Conservation (phyloP, 2,888 invertebrate genomes). For the Polyommatus icarus region DNA sequence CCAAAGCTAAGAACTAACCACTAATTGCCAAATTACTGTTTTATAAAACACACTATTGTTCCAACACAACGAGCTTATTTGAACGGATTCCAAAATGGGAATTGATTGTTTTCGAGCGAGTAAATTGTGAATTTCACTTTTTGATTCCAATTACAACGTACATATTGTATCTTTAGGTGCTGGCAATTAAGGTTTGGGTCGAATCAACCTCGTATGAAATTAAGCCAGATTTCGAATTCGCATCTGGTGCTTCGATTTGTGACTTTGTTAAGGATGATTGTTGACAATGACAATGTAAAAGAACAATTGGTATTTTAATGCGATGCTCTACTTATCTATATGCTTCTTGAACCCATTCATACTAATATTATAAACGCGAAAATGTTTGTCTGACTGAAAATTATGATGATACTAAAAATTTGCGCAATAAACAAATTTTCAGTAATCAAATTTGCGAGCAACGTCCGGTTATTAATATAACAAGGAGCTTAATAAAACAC, state of each 20-base stretch:
- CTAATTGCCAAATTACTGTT: constrained; percentile 3
- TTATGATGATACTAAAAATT: too few relatives aligned
- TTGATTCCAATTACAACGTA: constrained; percentile 25
- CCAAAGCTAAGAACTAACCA: background rate
- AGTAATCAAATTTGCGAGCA: too few relatives aligned
- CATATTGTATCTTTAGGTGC: constrained; percentile 21
- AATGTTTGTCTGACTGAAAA: too few relatives aligned
- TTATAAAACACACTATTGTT: background rate
- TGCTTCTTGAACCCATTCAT: too few relatives aligned
- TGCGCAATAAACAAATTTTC: too few relatives aligned
- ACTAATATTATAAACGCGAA: too few relatives aligned
- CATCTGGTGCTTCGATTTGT: background rate
- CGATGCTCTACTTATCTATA: too few relatives aligned
- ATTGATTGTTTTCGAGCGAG: constrained; percentile 3
- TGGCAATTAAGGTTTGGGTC: constrained; percentile 11
- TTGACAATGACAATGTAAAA: too few relatives aligned
- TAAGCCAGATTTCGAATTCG: constrained; percentile 14
- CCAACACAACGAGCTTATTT: background rate
- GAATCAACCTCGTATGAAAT: background rate
- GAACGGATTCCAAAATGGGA: background rate
- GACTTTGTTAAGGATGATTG: background rate
- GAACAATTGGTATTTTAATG: too few relatives aligned
- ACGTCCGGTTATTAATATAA: too few relatives aligned
- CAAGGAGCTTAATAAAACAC: too few relatives aligned
- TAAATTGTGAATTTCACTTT: constrained; percentile 22